Conservation (phyloP, 2,888 invertebrate genomes). For the Helicoverpa assulta region DNA sequence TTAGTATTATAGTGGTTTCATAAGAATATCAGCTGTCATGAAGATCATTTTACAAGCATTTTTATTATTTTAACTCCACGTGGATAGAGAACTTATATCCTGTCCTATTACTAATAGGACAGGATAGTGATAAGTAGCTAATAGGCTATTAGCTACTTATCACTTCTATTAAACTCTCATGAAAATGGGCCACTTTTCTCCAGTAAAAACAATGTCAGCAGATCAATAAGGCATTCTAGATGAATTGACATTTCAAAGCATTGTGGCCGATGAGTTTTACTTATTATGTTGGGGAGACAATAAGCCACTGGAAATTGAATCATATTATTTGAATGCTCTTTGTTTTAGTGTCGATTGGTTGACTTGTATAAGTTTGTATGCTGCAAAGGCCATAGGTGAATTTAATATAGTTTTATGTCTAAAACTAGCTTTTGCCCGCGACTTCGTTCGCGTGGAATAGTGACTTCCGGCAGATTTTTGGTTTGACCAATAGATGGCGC, state of each 20-base stretch:
- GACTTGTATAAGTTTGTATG: slow-evolving; percentile 20
- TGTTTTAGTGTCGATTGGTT: slow-evolving; percentile 10
- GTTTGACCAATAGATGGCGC: too few species aligned
- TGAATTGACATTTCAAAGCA: slow-evolving; percentile 37
- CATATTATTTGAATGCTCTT: slow-evolving; percentile 32
- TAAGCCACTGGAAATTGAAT: slow-evolving; percentile 38
- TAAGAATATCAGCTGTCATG: slow-evolving; percentile 49
- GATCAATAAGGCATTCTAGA: slow-evolving; percentile 54
- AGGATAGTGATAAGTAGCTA: too few species aligned
- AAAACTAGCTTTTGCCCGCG: too few species aligned
- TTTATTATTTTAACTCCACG: slow-evolving; percentile 4
- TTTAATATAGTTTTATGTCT: slow-evolving; percentile 34
- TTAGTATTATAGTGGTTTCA: slow-evolving; percentile 33
- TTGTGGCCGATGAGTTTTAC: slow-evolving; percentile 2
- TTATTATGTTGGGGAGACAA: slow-evolving; percentile 15
- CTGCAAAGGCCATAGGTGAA: slow-evolving; percentile 36
- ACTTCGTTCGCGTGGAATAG: too few species aligned
- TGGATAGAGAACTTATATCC: background rate
- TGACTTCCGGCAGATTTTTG: too few species aligned
- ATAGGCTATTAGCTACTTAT: background rate
- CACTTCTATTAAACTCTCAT: background rate
- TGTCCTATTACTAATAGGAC: too few species aligned
- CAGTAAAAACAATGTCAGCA: slow-evolving; percentile 29
- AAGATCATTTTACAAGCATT: slow-evolving; percentile 11
- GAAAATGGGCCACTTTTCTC: slow-evolving; percentile 49